These are phyloP conservation scores for Dipodomys ordii DNA, from an alignment of 2,113 vertebrate species.

Conservation along the genomic window DNA sequence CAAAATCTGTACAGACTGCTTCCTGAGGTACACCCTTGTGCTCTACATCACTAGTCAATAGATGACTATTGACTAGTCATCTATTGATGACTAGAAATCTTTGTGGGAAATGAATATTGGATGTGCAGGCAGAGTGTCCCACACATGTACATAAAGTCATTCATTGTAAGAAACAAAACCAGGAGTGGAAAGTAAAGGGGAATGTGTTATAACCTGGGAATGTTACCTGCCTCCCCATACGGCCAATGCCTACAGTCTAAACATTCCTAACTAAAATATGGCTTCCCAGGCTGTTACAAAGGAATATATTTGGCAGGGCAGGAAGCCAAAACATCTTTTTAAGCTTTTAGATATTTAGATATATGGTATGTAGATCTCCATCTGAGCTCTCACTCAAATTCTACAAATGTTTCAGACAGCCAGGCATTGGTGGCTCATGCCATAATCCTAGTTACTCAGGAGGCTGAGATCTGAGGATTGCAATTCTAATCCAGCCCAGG, in stretches of 20 bases:
- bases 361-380: not conserved
- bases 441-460: too few species aligned
- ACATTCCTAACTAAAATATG: not conserved
- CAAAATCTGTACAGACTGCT: not conserved
- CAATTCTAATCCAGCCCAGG: too few species aligned
- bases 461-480: too few species aligned
- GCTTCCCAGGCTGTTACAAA: not conserved
- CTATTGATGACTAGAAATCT: not conserved
- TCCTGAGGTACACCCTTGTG: not conserved
- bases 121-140: not conserved
- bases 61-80: not conserved
- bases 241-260: not conserved
- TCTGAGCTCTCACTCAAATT: not conserved
- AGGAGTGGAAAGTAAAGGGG: not conserved
- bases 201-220: not conserved
- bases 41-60: not conserved
- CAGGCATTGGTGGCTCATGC: too few species aligned
- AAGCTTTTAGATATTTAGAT: constrained; percentile 40
- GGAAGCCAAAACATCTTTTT: not conserved
- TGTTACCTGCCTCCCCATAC: not conserved
- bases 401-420: not conserved
- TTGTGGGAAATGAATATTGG: not conserved
- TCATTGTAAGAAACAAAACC: constrained; percentile 6
- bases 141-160: not conserved
- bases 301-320: not conserved